Base-by-base conservation (phyloP, 2,113 vertebrate species). In the Pollimyrus isidori region DNA sequence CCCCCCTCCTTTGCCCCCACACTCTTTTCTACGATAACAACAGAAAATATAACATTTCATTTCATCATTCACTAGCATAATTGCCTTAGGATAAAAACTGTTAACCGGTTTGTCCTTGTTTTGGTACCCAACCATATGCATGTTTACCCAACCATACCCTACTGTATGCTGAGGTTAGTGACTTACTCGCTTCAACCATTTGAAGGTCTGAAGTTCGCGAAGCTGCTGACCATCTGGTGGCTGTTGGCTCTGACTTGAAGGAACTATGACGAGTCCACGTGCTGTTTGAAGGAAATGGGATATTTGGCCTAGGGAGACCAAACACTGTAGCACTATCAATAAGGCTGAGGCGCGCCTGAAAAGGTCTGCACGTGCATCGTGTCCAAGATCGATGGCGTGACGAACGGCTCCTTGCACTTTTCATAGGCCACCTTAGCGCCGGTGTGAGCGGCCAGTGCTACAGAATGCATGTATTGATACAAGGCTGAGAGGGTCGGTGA, bases 391-490 rank as follows among this genome's bases (percentile, higher is more conserved):
- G 35, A 89, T 89, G 88, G 73, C 3, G 30, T 96, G 95, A 96
- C 96, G 91, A 96, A 96, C 95, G 92, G 93, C 92, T 42, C 85
- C 76, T 85, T 91, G 91, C 4, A 82, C 89, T 50, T 90, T 93
- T 90, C 91, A 91, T 89, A 91, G 90, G 89, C 88, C 90, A 90
- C 91, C 91, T 85, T 7, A 45, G 35, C 7, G 86, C 53, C 42
- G 7, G 69, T 89, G 88, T 87, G 93, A 88, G 88, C 30, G 17
- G 17, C 35, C 35, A 39, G 49, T 17, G 9, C 9, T 89, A 93
- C 90, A 21, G 94, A 92, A 93, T 91, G 89, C 48, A 73, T 90
- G 92, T 94, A 95, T 96, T 94, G 95, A 95, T 94, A 94, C 91
- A 62, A 92, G 95, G 95, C 94, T 94, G 94, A 91, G 90, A 89